phyloP scores from a whole-genome alignment of 2,888 invertebrate genomes.

The Melanargia galathea region DNA sequence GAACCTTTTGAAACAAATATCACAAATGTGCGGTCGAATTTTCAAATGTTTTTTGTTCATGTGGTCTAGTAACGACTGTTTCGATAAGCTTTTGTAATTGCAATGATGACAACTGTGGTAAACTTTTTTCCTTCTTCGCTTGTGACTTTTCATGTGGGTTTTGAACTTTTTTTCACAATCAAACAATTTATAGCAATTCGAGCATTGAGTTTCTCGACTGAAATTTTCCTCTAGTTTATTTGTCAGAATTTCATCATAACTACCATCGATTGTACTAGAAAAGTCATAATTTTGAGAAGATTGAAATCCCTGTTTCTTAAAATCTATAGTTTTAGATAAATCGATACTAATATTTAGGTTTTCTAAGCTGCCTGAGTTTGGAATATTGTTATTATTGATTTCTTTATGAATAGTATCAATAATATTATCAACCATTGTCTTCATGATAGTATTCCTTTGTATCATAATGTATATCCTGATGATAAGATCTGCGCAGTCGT shows the following conservation, averaged over 20 bases:
- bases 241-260: constrained; percentile 2
- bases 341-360: constrained; percentile 32
- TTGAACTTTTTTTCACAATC: constrained; percentile 50
- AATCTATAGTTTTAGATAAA: constrained; percentile 17
- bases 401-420: constrained; percentile 43
- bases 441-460: constrained; percentile 45
- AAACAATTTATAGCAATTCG: constrained; percentile 53
- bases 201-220: constrained; percentile 51
- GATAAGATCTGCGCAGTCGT: constrained; percentile 49
- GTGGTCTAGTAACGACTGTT: constrained; percentile 57
- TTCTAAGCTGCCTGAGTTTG: constrained; percentile 20
- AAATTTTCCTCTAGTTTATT: constrained; percentile 39
- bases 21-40: constrained; percentile 53
- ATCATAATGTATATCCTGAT: constrained; percentile 50
- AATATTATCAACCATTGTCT: constrained; percentile 37
- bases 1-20: constrained; percentile 58
- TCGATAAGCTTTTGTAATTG: constrained; percentile 52
- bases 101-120: constrained; percentile 52
- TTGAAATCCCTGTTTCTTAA: constrained; percentile 13
- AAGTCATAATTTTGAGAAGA: background rate
- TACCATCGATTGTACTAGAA: background rate
- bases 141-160: constrained; percentile 36
- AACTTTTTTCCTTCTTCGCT: constrained; percentile 39
- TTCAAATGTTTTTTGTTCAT: constrained; percentile 58
- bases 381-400: constrained; percentile 33